Evolutionary conservation across 2,797 vertebrate species (phyloP), one percentile per base, ranked within the genome.

Genomic region (Psittacula echo): DNA sequence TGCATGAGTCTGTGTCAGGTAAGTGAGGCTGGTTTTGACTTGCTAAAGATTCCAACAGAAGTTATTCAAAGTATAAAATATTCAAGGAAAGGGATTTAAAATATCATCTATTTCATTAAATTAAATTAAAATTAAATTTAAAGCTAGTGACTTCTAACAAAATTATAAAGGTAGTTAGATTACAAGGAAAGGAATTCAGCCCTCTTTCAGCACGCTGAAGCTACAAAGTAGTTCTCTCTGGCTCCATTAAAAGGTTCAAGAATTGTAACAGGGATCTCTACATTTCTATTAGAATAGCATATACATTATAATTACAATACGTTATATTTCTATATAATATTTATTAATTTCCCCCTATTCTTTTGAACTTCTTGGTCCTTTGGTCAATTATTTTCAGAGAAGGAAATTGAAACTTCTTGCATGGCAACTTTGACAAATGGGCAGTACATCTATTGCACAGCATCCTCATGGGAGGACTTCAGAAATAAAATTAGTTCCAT

Each of bases 391-490:
- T 96, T 93, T 93, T 94, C 77, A 82, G 93, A 39, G 66, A 89
- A 97, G 94, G 95, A 96, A 97, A 97, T 97, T 97, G 94, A 90
- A 96, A 88, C 85, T 94, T 93, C 90, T 95, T 71, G 41, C 39
- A 9, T 76, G 87, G 88, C 83, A 88, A 89, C 72, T 94, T 79
- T 97, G 96, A 97, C 80, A 95, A 96, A 97, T 93, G 93, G 86
- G 65, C 34, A 68, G 74, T 75, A 85, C 92, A 77, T 91, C 93
- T 95, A 93, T 94, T 91, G 76, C 93, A 89, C 58, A 65, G 75
- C 62, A 89, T 94, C 93, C 95, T 93, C 78, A 1, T 30, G 81
- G 80, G 84, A 86, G 85, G 94, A 67, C 71, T 87, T 68, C 80
- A 95, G 84, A 71, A 97, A 93, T 95, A 90, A 92, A 96, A 94